These are phyloP conservation scores for Amblyornis subalaris DNA, from an alignment of 2,113 vertebrate species.

Conservation along the genomic window DNA sequence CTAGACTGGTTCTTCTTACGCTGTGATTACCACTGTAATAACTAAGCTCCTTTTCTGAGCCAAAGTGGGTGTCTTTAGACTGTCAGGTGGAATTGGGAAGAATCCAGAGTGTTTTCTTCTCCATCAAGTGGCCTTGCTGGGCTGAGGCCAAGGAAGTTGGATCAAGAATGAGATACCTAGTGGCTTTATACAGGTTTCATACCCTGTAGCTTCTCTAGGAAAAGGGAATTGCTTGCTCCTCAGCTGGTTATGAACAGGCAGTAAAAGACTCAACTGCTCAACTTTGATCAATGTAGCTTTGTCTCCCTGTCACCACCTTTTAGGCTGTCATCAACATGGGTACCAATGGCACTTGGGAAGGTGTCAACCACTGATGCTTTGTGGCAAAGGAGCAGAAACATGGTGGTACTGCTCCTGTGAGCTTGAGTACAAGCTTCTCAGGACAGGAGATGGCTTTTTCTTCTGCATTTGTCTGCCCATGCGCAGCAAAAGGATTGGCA, in stretches of 20 bases:
- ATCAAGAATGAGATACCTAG: not conserved
- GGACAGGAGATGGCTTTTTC: not conserved
- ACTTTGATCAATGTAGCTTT: not conserved
- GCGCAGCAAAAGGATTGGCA: not conserved
- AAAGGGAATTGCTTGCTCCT: not conserved
- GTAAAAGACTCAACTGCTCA: not conserved
- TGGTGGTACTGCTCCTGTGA: not conserved
- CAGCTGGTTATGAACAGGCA: not conserved
- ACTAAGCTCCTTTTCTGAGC: not conserved
- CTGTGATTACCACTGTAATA: slow-evolving; percentile 11
- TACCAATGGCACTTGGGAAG: not conserved
- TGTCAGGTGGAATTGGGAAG: not conserved
- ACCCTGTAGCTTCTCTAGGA: not conserved
- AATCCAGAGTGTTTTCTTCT: not conserved
- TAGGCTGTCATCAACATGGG: not conserved
- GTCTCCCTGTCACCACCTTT: not conserved
- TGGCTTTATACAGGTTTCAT: not conserved
- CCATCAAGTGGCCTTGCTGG: not conserved
- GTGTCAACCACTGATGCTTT: not conserved
- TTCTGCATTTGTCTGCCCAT: not conserved
- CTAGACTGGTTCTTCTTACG: not conserved
- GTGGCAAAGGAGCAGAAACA: not conserved
- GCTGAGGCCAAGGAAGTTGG: not conserved
- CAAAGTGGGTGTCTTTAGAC: not conserved
- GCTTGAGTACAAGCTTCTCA: not conserved